Percentiles rank a stretch among this genome's conserved stretches.
These are phyloP conservation scores for Vespertilio murinus DNA, from an alignment of 2,797 vertebrate genomes.

Conservation along the genomic window DNA sequence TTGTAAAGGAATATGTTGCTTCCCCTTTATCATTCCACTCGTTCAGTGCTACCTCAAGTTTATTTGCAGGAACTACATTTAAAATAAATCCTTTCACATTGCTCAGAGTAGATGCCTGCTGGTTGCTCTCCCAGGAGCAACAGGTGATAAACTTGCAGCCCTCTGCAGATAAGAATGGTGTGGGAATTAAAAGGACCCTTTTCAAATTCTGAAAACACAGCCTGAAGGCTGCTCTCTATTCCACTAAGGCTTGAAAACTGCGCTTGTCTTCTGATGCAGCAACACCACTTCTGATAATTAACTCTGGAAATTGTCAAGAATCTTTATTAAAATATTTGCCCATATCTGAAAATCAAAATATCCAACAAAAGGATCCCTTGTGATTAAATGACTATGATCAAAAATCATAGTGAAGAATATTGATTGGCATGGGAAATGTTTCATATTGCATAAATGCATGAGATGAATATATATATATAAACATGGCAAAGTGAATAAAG, in stretches of 20 bases:
- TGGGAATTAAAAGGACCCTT: conserved; percentile 11
- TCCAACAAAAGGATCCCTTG: background rate
- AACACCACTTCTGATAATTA: background rate
- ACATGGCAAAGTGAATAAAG: conserved; percentile 22
- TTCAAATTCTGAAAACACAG: background rate
- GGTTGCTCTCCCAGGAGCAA: background rate
- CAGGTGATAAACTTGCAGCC: conserved; percentile 13
- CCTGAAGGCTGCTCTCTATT: background rate
- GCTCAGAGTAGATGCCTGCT: background rate
- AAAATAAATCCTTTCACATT: conserved; percentile 43
- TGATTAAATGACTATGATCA: conserved; percentile 6
- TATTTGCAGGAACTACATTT: conserved; percentile 41
- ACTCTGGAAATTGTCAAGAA: conserved; percentile 6
- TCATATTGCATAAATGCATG: background rate
- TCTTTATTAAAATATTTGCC: background rate
- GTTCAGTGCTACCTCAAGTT: background rate
- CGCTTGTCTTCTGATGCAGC: background rate
- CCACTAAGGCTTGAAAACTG: background rate
- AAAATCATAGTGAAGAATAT: conserved; percentile 9
- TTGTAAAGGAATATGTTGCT: background rate
- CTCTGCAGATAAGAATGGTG: background rate
- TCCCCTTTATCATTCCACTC: background rate
- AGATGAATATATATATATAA: background rate
- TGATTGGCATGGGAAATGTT: background rate
- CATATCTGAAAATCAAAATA: conserved; percentile 26